These are phyloP conservation scores for Edolisoma coerulescens DNA, from an alignment of 2,113 vertebrate species.

Conservation along the genomic window DNA sequence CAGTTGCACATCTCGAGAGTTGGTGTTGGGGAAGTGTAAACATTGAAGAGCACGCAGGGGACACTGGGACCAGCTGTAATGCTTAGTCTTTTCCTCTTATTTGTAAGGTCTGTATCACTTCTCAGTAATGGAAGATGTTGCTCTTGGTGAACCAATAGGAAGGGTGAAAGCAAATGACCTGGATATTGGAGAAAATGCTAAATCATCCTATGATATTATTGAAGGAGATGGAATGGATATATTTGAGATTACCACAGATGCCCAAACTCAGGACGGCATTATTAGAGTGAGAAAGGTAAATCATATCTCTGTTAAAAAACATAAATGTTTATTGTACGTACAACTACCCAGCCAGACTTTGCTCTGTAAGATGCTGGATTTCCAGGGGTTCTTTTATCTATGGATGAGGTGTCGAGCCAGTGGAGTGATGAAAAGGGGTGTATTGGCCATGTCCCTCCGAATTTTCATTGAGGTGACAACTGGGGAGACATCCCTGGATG, in stretches of 20 bases:
- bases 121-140: conserved; percentile 88
- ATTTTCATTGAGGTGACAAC: neutral
- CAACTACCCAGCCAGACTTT: neutral
- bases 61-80: neutral
- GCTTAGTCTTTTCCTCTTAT: conserved; percentile 32
- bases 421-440: neutral
- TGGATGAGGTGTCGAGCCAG: neutral
- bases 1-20: neutral
- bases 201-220: conserved; percentile 89
- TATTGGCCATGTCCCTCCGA: neutral
- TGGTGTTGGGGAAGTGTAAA: neutral
- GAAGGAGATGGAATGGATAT: conserved; percentile 89
- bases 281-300: conserved; percentile 90
- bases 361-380: neutral
- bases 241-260: conserved; percentile 90
- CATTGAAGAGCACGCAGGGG: neutral
- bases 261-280: conserved; percentile 90
- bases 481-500: neutral
- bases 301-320: neutral
- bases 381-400: neutral
- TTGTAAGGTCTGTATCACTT: conserved; percentile 92
- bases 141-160: conserved; percentile 85
- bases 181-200: conserved; percentile 92
- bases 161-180: conserved; percentile 92
- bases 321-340: neutral